Base-by-base conservation (phyloP, 2,113 vertebrate species). In the Passer montanus region DNA sequence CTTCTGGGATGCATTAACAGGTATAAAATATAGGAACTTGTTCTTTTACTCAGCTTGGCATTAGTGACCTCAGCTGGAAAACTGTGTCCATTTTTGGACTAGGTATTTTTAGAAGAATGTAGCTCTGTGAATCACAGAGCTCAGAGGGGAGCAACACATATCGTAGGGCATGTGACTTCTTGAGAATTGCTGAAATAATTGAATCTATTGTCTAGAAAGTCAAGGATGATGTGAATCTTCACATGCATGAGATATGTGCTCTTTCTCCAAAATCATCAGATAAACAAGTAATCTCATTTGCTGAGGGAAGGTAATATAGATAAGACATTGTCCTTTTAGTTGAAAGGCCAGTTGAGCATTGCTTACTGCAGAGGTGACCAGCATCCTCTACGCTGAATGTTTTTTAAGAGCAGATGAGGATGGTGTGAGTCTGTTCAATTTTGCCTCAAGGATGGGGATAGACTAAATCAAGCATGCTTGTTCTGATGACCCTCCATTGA, bases 331-430 rank as follows among this genome's bases (percentile, higher is more conserved):
- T 47, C 13, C 12, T 63, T 60, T 85, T 59, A 91, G 58, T 17
- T 75, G 47, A 84, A 91, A 84, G 66, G 21, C 17, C 73, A 63
- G 14, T 3, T 33, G 50, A 84, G 21, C 41, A 24, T 11, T 1
- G 1, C 14, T 60, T 77, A 46, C 46, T 0, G 0, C 44, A 73
- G 67, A 64, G 58, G 35, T 4, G 9, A 10, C 37, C 0, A 0
- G 28, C 37, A 53, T 44, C 41, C 19, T 68, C 67, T 73, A 30
- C 46, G 43, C 6, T 22, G 28, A 37, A 37, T 19, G 3, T 27
- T 72, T 84, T 84, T 63, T 53, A 84, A 85, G 12, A 85, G 41
- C 41, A 80, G 67, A 11, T 73, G 35, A 76, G n/a, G 47, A 77
- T 88, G n/a, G 8, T 73, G 22, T 66, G 70, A 60, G 37, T 70